Evolutionary conservation across 1,140 invertebrate genomes (phyloP), one percentile per base, ranked within the genome.

Genomic region (Brachionus asplanchnoidis): DNA sequence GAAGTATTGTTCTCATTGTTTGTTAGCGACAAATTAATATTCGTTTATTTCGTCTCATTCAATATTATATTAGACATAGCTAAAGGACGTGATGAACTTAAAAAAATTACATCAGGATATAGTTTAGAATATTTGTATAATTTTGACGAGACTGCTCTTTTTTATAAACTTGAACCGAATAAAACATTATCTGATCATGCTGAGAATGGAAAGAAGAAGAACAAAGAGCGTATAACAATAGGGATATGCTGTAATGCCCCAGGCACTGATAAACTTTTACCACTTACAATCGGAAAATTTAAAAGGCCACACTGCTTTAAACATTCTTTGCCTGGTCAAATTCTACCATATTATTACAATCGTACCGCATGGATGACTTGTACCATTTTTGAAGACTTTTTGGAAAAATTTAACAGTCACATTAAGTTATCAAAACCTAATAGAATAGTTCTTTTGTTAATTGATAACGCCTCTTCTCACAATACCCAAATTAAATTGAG

Each of bases 381-480:
- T n/a, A 36, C 23, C 5, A 68, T 84, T 36, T 84, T 85, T 66
- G 56, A 26, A 32, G 66, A 85, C 68, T 86, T 85, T 86, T 68
- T 68, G 28, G 66, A 68, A 68, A 68, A 68, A n/a, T 68, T 68
- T 32, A 68, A 68, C 32, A n/a, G 44, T 65, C 36, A 79, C 44
- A 68, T 68, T 68, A 68, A 68, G 32, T 85, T 86, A 70, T 53
- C 40, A 23, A 70, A 36, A 20, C 23, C 86, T 50, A 50, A 60
- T 53, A 60, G 89, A 85, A 90, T 90, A 87, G 90, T 90, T 84
- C 80, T 91, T 9, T 85, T 91, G 40, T 88, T 84, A 86, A 28
- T 91, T 80, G 89, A 91, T 85, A 91, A 91, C 86, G 91, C 88
- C 86, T 85, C 88, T 73, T 88, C 89, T 73, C 90, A 91, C 86